Percentiles rank a stretch among this genome's conserved stretches.
Evolutionary conservation across 2,888 invertebrate genomes (phyloP).

Genomic region (Orthosia gracilis): DNA sequence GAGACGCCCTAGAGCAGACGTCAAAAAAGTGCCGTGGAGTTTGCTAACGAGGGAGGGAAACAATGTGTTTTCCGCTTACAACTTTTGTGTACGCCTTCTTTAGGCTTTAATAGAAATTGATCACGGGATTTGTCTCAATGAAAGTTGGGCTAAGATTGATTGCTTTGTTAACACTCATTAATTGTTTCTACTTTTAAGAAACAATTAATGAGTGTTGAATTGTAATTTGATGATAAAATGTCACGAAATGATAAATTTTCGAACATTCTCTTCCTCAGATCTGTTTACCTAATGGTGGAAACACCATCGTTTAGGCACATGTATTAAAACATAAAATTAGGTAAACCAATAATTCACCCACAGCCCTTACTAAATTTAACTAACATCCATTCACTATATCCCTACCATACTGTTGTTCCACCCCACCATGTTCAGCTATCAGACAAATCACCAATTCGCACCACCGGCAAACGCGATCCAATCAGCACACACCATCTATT

Average conservation of each 20-base stretch:
- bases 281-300: not conserved
- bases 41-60: slow-evolving; percentile 86
- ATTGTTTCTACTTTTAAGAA: too few relatives aligned
- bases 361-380: slow-evolving; percentile 10
- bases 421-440: slow-evolving; percentile 53
- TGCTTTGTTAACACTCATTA: slow-evolving; percentile 65
- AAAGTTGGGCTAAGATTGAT: slow-evolving; percentile 66
- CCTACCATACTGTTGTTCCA: slow-evolving; percentile 36
- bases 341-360: not conserved
- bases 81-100: slow-evolving; percentile 73
- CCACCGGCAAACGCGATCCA: slow-evolving; percentile 64
- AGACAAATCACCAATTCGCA: slow-evolving; percentile 61
- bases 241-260: not conserved
- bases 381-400: slow-evolving; percentile 17
- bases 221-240: slow-evolving; percentile 30
- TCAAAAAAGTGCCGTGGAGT: slow-evolving; percentile 86
- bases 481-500: slow-evolving; percentile 68
- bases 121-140: slow-evolving; percentile 69
- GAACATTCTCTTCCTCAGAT: not conserved
- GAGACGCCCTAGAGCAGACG: slow-evolving; percentile 86
- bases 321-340: not conserved
- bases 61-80: slow-evolving; percentile 82
- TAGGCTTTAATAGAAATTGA: slow-evolving; percentile 76
- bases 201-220: slow-evolving; percentile 49
- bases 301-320: not conserved